Evolutionary conservation across 2,113 vertebrate genomes (phyloP), one percentile per base, ranked within the genome.

Genomic region (Cathartes aura): DNA sequence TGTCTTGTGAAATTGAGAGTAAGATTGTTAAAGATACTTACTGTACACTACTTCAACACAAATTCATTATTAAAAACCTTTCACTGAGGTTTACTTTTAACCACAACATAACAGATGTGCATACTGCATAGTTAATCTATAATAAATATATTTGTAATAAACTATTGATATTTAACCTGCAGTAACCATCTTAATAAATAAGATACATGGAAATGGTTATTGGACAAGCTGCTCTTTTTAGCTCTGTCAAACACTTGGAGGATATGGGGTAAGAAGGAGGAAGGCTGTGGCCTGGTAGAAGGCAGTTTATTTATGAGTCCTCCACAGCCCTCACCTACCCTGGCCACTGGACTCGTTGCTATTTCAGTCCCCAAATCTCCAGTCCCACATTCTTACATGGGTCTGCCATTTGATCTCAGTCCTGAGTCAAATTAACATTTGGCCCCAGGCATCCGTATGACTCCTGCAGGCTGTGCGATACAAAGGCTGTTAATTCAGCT

Each of bases 121-220:
- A 52, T 87, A 27, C 74, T 26, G 11, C 50, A 89, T 87, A 66
- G 96, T 93, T 97, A 96, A 92, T 93, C 83, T 74, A 63, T 67
- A 76, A 87, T 62, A 89, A 97, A 92, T 82, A 87, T 45, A 95
- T 93, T 85, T 96, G 83, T 95, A 97, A 97, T 95, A 96, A 96
- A 89, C 74, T 87, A 74, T 89, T 87, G 94, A 81, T 93, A 97
- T 94, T 98, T 98, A 98, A 98, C 94, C 93, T 82, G 86, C 90
- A 92, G 84, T 97, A 94, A 96, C 83, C 79, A 66, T 86, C 85
- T 93, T 94, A 96, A 96, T 92, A 97, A 97, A 90, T 76, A 90
- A 67, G 80, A 85, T 76, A 27, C 89, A 95, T 97, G 84, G 58
- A 95, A 95, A 96, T 27, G 23, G 64, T 38, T 95, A 56, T 79